phyloP scores from a whole-genome alignment of 1,140 invertebrate species.

The Manduca sexta region DNA sequence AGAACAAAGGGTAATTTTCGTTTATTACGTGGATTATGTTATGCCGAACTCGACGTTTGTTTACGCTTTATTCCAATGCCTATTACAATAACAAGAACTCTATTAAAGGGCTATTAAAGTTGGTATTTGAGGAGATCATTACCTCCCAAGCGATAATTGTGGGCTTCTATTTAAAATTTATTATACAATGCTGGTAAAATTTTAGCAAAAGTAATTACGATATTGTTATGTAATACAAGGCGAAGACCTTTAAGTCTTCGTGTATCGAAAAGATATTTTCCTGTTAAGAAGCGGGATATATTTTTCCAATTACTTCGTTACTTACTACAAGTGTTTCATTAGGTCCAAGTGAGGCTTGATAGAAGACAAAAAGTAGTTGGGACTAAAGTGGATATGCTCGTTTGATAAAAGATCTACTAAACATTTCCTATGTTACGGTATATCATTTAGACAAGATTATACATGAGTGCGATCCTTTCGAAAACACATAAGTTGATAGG shows the following conservation, averaged over 20 bases:
- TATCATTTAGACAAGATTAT: too few species aligned
- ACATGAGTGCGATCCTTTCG: too few species aligned
- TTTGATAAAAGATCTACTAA: too few species aligned
- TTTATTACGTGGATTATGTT: conserved; percentile 30
- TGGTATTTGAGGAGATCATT: conserved; percentile 34
- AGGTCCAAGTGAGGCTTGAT: too few species aligned
- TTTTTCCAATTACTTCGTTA: too few species aligned
- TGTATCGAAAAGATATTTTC: too few species aligned
- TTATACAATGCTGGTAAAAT: conserved; percentile 20
- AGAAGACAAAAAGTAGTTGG: too few species aligned
- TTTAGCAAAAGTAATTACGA: conserved; percentile 32
- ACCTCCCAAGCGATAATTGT: conserved; percentile 31
- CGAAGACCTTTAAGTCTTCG: not conserved
- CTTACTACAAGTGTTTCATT: too few species aligned
- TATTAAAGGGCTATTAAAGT: conserved; percentile 45
- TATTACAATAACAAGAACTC: conserved; percentile 31
- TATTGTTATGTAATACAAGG: conserved; percentile 4
- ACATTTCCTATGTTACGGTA: too few species aligned
- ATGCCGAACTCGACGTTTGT: conserved; percentile 25
- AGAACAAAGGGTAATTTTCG: conserved; percentile 33
- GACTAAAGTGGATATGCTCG: too few species aligned
- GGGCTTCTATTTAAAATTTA: conserved; percentile 28
- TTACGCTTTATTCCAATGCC: conserved; percentile 25
- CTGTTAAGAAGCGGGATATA: too few species aligned
- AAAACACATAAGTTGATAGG: too few species aligned